Percentiles rank a stretch among this genome's conserved stretches.
Conservation (phyloP, 1,140 invertebrate species). For the Drosophila neocordata region DNA sequence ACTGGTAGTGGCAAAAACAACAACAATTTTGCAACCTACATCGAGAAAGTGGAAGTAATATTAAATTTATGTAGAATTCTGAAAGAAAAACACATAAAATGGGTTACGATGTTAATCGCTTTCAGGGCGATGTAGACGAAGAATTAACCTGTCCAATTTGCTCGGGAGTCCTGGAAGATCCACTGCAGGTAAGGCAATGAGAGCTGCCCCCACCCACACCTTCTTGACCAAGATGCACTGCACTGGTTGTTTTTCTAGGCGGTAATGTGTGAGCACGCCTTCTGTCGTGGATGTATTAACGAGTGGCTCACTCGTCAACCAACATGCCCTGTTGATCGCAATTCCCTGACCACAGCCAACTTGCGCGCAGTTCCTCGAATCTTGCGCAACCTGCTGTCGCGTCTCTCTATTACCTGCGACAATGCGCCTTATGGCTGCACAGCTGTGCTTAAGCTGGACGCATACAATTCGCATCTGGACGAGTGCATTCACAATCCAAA, state of each 20-base stretch:
- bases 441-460: conserved; percentile 93
- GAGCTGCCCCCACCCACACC: conserved; percentile 18
- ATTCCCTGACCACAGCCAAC: conserved; percentile 92
- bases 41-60: conserved; percentile 1
- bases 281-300: conserved; percentile 95
- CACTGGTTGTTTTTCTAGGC: conserved; percentile 86
- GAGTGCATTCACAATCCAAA: conserved; percentile 98
- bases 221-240: conserved; percentile 4
- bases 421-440: conserved; percentile 94
- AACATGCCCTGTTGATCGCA: conserved; percentile 96
- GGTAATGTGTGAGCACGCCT: conserved; percentile 97
- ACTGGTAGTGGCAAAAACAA: conserved; percentile 1
- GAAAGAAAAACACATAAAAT: conserved; percentile 83
- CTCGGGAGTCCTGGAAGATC: conserved; percentile 91
- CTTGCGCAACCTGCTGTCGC: conserved; percentile 93
- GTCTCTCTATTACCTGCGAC: conserved; percentile 94
- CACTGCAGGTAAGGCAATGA: conserved; percentile 86
- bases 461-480: conserved; percentile 90
- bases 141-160: conserved; percentile 93
- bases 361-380: conserved; percentile 95
- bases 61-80: conserved; percentile 42
- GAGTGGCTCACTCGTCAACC: conserved; percentile 97
- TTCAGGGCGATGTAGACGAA: conserved; percentile 92
- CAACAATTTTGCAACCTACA: conserved; percentile 1
- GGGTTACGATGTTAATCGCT: conserved; percentile 91